Evolutionary conservation across 2,797 vertebrate species (phyloP), one percentile per base, ranked within the genome.

Genomic region (Lagodon rhomboides): DNA sequence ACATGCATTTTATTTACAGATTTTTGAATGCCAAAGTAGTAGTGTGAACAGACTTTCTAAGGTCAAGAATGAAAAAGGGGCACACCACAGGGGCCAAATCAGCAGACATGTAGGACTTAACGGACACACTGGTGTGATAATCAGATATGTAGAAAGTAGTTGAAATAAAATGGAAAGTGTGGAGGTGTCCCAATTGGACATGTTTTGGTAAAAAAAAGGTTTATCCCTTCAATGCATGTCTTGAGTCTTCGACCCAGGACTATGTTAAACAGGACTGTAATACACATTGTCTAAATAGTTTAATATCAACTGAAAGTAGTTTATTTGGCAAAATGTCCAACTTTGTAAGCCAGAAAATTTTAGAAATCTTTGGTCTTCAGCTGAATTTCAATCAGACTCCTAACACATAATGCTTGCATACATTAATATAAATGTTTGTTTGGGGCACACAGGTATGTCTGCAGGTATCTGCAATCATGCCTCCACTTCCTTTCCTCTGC

Each of bases 401-500:
- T 13, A 2, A 27, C 22, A 34, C 17, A 12, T 30, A 27, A 22
- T 18, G 22, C n/a, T 30, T 64, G 22, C 12, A 3, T 25, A 5
- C 1, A 9, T 22, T 12, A 27, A 47, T 25, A 2, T 25, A n/a
- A 11, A 27, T 17, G 60, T 41, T 23, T 41, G 58, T 22, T 15
- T 25, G 18, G 59, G 60, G 67, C 44, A n/a, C 54, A 25, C 55
- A 62, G 44, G 49, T 62, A 69, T 72, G 75, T 83, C 61, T 25
- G 43, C 56, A 75, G 54, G 56, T 62, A 79, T 72, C 64, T 75
- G 56, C 68, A 73, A 61, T 80, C 73, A 50, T 77, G 77, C 70
- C 82, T 79, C 51, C 85, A 79, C 93, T 95, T 96, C 91, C 93
- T 92, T 83, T 95, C 91, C 79, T 82, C 91, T 90, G 94, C 84